Conservation (phyloP, 2,113 vertebrate species). For the Micronycteris hirsuta region DNA sequence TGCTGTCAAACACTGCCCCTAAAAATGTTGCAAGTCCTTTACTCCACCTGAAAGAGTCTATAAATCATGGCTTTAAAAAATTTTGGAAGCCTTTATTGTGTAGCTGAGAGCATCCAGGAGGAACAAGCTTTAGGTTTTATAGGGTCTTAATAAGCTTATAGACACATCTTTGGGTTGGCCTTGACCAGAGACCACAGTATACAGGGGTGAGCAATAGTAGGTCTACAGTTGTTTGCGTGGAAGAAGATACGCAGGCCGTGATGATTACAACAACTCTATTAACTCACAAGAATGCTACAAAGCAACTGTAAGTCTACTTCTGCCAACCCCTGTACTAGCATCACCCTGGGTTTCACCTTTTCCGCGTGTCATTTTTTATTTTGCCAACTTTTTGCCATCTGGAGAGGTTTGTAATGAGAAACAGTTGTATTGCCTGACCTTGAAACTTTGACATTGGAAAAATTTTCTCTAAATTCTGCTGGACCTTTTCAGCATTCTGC, state of each 20-base stretch:
- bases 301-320: background rate
- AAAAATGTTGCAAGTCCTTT: background rate
- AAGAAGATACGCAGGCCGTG: background rate
- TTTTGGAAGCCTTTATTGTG: background rate
- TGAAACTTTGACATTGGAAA: conserved; percentile 29
- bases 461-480: background rate
- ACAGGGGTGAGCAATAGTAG: background rate
- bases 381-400: conserved; percentile 33
- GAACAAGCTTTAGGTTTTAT: background rate
- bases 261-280: background rate
- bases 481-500: background rate
- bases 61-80: background rate
- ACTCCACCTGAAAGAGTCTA: background rate
- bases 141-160: background rate
- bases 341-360: conserved; percentile 27
- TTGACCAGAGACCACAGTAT: background rate
- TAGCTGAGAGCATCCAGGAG: background rate
- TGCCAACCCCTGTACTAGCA: background rate
- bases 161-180: background rate
- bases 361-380: background rate
- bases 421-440: conserved; percentile 40
- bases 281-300: background rate
- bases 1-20: background rate
- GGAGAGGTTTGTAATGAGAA: conserved; percentile 34
- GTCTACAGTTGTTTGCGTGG: background rate